These are phyloP conservation scores for Budorcas taxicolor DNA, from an alignment of 2,113 vertebrate species.

Conservation along the genomic window DNA sequence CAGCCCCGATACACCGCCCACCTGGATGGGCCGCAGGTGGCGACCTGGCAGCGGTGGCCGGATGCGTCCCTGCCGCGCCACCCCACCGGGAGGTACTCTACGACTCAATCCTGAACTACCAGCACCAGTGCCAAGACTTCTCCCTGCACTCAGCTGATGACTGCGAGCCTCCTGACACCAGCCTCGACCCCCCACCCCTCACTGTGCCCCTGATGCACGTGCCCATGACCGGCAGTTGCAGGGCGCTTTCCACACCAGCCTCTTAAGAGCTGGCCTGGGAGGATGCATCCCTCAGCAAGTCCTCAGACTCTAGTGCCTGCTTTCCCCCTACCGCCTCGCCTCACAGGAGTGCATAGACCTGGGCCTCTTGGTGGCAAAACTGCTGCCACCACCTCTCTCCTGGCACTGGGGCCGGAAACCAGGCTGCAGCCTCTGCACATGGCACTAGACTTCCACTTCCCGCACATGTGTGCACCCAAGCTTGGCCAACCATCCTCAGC, in stretches of 20 bases:
- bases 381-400: neutral
- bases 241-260: constrained; percentile 80
- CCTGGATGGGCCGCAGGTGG: constrained; percentile 77
- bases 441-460: neutral
- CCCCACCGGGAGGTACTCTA: constrained; percentile 81
- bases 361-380: neutral
- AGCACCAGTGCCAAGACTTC: constrained; percentile 61
- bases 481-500: neutral
- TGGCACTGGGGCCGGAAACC: neutral
- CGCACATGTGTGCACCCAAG: neutral
- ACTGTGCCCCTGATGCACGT: constrained; percentile 72
- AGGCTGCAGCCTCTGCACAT: neutral
- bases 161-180: constrained; percentile 54
- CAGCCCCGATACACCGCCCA: constrained; percentile 44
- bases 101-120: constrained; percentile 81
- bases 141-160: constrained; percentile 79
- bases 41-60: constrained; percentile 80
- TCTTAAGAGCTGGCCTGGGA: constrained; percentile 44
- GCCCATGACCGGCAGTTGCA: constrained; percentile 80
- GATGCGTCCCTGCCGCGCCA: constrained; percentile 83
- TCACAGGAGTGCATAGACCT: neutral
- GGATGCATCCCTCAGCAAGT: neutral
- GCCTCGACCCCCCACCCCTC: neutral
- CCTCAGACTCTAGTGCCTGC: neutral
- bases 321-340: neutral